Conservation (phyloP, 2,888 invertebrate species). For the Syrista parreyssii region DNA sequence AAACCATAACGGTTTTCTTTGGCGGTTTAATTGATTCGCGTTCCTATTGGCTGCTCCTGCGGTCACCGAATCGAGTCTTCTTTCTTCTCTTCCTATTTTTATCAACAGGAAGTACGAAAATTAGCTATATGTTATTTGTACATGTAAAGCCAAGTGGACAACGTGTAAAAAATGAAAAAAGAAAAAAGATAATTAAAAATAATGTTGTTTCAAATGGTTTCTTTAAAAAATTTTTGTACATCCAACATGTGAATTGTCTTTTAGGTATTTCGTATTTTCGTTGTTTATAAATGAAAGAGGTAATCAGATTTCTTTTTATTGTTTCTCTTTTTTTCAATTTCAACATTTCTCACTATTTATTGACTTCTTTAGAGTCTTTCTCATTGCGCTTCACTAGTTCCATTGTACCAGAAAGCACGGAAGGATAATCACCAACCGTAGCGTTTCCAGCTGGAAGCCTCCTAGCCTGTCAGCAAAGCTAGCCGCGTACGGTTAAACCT, state of each 20-base stretch:
- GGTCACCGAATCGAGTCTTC: not conserved
- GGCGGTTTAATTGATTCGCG: slow-evolving; percentile 3
- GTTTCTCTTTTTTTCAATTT: not conserved
- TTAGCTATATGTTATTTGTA: not conserved
- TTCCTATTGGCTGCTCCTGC: not conserved
- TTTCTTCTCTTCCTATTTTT: not conserved
- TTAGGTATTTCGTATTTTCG: not conserved
- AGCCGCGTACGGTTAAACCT: not conserved
- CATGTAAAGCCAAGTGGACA: not conserved
- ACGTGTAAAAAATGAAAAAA: not conserved
- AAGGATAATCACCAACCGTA: slow-evolving; percentile 3
- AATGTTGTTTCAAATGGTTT: not conserved
- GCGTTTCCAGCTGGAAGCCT: not conserved
- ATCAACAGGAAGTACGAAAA: not conserved
- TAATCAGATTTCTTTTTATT: not conserved
- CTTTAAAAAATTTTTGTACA: not conserved
- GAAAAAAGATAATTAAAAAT: not conserved
- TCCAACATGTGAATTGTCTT: not conserved
- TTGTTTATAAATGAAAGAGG: not conserved
- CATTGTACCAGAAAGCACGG: not conserved
- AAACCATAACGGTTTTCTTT: slow-evolving; percentile 2
- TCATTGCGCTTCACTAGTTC: slow-evolving; percentile 6
- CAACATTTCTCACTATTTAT: not conserved
- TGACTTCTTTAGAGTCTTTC: not conserved
- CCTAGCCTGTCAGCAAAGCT: not conserved